Evolutionary conservation across 2,888 invertebrate genomes (phyloP), one percentile per base, ranked within the genome.

Genomic region (Sericinus montela): DNA sequence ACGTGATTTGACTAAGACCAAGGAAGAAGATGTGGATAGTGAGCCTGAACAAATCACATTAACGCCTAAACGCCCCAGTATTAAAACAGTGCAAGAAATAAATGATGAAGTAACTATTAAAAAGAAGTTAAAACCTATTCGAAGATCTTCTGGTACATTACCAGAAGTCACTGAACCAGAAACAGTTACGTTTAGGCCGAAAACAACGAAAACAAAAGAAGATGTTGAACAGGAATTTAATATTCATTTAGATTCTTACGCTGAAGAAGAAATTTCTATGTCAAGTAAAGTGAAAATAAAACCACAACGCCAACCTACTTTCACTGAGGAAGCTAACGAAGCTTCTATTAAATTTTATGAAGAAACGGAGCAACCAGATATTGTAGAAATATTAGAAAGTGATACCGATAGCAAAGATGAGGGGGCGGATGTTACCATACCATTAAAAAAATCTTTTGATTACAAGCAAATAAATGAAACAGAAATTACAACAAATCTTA

Each of bases 141-240:
- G 91, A 65, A 94, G 94, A 69, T 88, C 92, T 34, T 89, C 91
- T 4, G 80, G 91, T 48, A 93, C 94, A 58, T 86, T 93, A 55
- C 92, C 93, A 36, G 95, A 95, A 87, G 90, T 92, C 40, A 92
- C 93, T 0, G 94, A 94, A 66, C 91, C 93, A 8, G 94, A 95
- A 85, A 94, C 91, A 60, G 95, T 96, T 0, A 95, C 94, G 32
- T 95, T 95, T 78, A 92, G 94, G 62, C 94, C 95, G 9, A 93
- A 92, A 76, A 79, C 88, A 4, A 93, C 92, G 0, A 95, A 93
- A 84, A 94, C 94, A 0, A 94, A 94, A 75, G 95, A 96, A 87
- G 94, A 95, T 63, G 94, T 96, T 10, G 96, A 96, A 69, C 96
- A 96, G 83, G 96, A 96, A 80, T 96, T 96, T 72, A 95, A 94